Evolutionary conservation across 2,888 invertebrate genomes (phyloP).

Genomic region (Apamea anceps): DNA sequence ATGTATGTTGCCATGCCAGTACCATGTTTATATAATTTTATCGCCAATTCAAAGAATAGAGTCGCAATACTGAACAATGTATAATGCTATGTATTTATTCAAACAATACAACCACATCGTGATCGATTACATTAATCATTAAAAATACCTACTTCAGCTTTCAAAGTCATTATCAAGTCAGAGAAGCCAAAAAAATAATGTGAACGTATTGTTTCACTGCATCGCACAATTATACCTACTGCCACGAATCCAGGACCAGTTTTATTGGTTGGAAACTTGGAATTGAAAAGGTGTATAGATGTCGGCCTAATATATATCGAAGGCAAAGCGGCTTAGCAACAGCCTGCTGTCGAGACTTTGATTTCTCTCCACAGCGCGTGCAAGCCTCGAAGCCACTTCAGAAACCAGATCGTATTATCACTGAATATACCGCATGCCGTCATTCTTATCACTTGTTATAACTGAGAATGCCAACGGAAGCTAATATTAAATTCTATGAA

Average conservation of each 20-base stretch:
- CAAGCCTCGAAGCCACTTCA: slow-evolving; percentile 31
- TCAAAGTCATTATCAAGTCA: slow-evolving; percentile 4
- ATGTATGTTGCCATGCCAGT: slow-evolving; percentile 30
- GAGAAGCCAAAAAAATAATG: not conserved
- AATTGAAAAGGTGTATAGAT: slow-evolving; percentile 7
- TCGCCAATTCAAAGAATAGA: slow-evolving; percentile 11
- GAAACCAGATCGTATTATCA: slow-evolving; percentile 51
- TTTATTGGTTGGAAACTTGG: slow-evolving; percentile 1
- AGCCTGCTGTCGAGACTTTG: slow-evolving; percentile 38
- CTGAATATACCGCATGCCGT: slow-evolving; percentile 27
- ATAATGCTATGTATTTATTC: not conserved
- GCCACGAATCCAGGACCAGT: not conserved
- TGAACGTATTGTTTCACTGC: not conserved
- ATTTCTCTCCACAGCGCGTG: slow-evolving; percentile 50
- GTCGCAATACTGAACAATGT: not conserved
- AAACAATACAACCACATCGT: not conserved
- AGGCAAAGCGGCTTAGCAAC: slow-evolving; percentile 57
- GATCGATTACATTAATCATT: not conserved
- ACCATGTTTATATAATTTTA: slow-evolving; percentile 23
- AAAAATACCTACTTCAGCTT: slow-evolving; percentile 2
- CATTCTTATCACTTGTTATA: slow-evolving; percentile 49
- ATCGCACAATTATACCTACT: not conserved
- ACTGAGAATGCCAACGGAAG: slow-evolving; percentile 34
- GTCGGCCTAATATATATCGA: slow-evolving; percentile 19
- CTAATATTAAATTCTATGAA: slow-evolving; percentile 40